Percentiles rank a stretch among this genome's conserved stretches.
These are phyloP conservation scores for Tyrannus savana DNA, from an alignment of 2,113 vertebrate genomes.

Conservation along the genomic window DNA sequence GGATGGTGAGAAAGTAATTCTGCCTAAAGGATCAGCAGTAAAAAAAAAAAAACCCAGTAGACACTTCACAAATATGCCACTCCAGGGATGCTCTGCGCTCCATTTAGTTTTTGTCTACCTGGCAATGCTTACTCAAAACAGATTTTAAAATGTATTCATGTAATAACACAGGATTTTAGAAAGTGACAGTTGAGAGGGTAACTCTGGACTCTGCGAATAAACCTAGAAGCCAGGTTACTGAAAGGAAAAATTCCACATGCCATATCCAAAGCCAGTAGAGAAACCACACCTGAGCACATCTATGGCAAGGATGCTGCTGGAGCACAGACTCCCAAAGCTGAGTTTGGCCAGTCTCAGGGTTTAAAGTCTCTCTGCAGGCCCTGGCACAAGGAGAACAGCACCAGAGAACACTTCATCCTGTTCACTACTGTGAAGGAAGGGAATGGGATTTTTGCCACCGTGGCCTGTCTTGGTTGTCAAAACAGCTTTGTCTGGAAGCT, in stretches of 20 bases:
- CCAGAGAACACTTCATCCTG: accelerated
- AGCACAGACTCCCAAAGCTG: accelerated
- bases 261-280: background rate
- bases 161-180: background rate
- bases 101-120: background rate
- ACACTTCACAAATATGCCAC: background rate
- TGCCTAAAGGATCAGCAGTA: background rate
- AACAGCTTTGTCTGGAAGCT: conserved; percentile 29
- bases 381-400: background rate
- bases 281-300: background rate
- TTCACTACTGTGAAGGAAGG: background rate
- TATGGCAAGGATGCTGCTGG: background rate
- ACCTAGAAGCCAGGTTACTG: background rate
- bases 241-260: background rate
- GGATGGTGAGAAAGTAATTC: background rate
- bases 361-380: background rate
- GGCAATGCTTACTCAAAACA: background rate
- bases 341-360: accelerated
- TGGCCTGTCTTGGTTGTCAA: background rate
- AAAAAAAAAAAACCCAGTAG: too few species aligned
- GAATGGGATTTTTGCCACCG: background rate
- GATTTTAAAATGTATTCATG: background rate
- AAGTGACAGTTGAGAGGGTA: background rate
- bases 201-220: background rate
- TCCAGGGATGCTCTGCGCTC: background rate